Evolutionary conservation across 1,140 invertebrate species (phyloP).

Genomic region (Philaenus spumarius): DNA sequence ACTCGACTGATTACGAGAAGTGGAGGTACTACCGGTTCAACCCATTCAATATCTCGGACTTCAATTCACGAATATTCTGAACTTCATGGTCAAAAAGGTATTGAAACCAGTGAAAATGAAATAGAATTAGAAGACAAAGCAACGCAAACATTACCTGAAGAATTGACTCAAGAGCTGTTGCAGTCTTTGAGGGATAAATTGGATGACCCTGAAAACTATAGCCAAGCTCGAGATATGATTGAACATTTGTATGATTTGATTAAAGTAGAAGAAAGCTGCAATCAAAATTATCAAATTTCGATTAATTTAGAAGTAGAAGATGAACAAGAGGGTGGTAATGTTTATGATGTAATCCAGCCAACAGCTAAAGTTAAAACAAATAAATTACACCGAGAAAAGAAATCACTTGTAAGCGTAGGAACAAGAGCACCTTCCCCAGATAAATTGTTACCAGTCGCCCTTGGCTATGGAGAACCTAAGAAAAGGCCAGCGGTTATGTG

Average conservation of each 20-base stretch:
- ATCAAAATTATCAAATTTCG: conserved; percentile 42
- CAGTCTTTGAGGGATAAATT: conserved; percentile 58
- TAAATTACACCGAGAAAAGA: neutral
- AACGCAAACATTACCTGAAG: conserved; percentile 64
- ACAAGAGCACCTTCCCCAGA: conserved; percentile 55
- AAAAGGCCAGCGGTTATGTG: conserved; percentile 34
- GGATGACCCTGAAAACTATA: conserved; percentile 63
- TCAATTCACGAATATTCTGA: conserved; percentile 58
- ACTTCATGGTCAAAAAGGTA: conserved; percentile 40
- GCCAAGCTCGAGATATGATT: conserved; percentile 67
- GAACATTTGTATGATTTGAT: conserved; percentile 71
- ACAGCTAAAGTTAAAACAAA: conserved; percentile 41
- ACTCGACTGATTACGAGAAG: conserved; percentile 37
- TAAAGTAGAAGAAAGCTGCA: conserved; percentile 63
- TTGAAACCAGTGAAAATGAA: conserved; percentile 31
- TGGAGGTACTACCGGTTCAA: conserved; percentile 38
- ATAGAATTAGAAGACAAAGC: conserved; percentile 50
- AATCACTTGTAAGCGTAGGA: conserved; percentile 45
- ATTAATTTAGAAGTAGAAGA: conserved; percentile 34
- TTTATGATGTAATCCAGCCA: conserved; percentile 54
- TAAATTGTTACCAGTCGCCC: conserved; percentile 42
- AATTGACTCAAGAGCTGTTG: conserved; percentile 64
- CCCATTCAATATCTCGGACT: conserved; percentile 46
- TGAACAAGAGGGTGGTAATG: conserved; percentile 42
- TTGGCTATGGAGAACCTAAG: neutral